Base-by-base conservation (phyloP, 2,888 invertebrate genomes). In the Chelonus formosanus region DNA sequence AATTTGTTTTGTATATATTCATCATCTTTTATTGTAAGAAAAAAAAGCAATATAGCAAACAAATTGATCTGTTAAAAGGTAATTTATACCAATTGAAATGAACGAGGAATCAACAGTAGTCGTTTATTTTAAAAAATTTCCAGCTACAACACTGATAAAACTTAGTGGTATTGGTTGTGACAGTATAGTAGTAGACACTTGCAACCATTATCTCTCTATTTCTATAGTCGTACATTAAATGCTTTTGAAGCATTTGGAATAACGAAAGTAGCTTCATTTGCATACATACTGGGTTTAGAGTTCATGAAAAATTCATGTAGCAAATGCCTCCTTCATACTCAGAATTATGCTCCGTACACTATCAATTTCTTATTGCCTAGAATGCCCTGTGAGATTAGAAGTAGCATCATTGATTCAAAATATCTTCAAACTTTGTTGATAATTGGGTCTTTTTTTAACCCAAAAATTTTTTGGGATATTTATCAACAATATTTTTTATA, bases 301-400 rank as follows among this genome's bases (percentile, higher is more conserved):
- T 79, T 80, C 79, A 80, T 80, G 80, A 80, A 81, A 80, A 80
- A 80, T 80, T 79, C 80, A 80, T 80, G 77, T 76, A 70, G 72
- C 71, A 77, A 76, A 78, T 77, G 74, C 70, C 50, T 48, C 36
- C 44, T 34, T 32, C 63, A 76, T 78, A 78, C 74, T 75, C 67
- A 72, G 71, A 76, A 76, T 76, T 76, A 76, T 75, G 75, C 73
- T 71, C 71, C 75, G 74, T 80, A 77, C 75, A 75, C 77, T 76
- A 78, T 78, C 78, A 78, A 80, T 80, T 76, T 75, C 78, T 77
- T 78, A 78, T 79, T 80, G 78, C 74, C 71, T 68, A 40, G 10
- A 63, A 63, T 34, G 62, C 4, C 4, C 44, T 6, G 20, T 20
- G 20, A 20, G 20, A 20, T 20, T 20, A 1, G 2, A 20, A 43